These are phyloP conservation scores for Pachyrhynchus sulphureomaculatus DNA, from an alignment of 1,140 invertebrate genomes.

Conservation along the genomic window DNA sequence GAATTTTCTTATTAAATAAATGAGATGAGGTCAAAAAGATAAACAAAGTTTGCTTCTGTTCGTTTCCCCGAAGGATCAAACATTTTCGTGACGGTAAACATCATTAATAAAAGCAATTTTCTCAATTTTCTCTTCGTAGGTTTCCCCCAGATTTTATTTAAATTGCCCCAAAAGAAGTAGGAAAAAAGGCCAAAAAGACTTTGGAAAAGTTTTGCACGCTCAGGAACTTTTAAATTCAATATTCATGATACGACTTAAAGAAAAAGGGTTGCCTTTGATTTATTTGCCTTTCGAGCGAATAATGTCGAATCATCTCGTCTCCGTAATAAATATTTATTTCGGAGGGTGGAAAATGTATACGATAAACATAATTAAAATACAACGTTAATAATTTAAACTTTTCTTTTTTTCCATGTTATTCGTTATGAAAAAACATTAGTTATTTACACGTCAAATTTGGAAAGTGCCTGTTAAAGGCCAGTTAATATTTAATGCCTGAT, in stretches of 20 bases:
- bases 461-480: no score
- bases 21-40: slow-evolving; percentile 19
- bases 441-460: no score
- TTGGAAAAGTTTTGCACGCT: slow-evolving; percentile 24
- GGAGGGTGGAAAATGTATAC: no score
- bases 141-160: slow-evolving; percentile 39
- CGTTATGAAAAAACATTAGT: no score
- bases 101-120: slow-evolving; percentile 45
- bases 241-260: slow-evolving; percentile 39
- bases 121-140: slow-evolving; percentile 26
- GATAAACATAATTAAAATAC: no score
- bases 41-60: slow-evolving; percentile 22
- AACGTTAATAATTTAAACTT: no score
- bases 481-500: no score
- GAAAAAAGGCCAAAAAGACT: slow-evolving; percentile 26
- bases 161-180: slow-evolving; percentile 34
- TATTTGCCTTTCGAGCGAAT: slow-evolving; percentile 23
- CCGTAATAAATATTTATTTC: no score
- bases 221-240: slow-evolving; percentile 40
- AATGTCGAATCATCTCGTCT: slow-evolving; percentile 12
- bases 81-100: slow-evolving; percentile 34
- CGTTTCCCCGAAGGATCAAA: slow-evolving; percentile 22
- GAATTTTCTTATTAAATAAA: slow-evolving; percentile 15
- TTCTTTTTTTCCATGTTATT: no score
- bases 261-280: slow-evolving; percentile 38